Percentiles rank a stretch among this genome's conserved stretches.
phyloP scores from a whole-genome alignment of 2,888 invertebrate genomes.

The Steinernema hermaphroditum region DNA sequence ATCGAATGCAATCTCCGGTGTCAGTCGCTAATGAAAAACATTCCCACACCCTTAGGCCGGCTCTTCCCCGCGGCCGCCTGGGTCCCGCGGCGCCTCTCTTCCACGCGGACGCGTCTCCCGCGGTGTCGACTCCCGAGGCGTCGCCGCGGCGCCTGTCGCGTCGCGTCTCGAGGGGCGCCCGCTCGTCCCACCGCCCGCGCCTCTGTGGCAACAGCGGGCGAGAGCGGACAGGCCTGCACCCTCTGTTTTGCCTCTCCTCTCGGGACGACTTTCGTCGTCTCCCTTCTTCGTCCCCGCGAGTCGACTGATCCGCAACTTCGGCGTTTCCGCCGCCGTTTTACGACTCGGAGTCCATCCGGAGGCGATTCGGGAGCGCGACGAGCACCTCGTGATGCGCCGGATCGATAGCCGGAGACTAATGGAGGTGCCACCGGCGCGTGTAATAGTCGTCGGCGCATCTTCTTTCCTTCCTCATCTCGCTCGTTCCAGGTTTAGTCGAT shows the following conservation, averaged over 20 bases:
- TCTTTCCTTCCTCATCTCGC: background rate
- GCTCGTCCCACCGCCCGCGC: background rate
- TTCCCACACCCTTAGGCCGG: too few species aligned
- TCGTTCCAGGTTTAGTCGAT: constrained; percentile 13
- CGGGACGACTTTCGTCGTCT: background rate
- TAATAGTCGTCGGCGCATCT: constrained; percentile 1
- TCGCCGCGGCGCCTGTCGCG: too few species aligned
- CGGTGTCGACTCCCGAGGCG: too few species aligned
- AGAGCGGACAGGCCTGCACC: background rate
- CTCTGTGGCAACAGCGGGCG: background rate
- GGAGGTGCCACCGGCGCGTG: constrained; percentile 27
- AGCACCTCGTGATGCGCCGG: constrained; percentile 5
- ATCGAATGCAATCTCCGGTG: too few species aligned
- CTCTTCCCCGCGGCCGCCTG: background rate
- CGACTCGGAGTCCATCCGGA: too few species aligned
- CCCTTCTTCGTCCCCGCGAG: background rate
- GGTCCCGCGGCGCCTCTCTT: background rate
- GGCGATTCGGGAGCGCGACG: background rate
- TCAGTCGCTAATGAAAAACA: too few species aligned
- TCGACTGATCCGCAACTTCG: background rate
- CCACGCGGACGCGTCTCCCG: background rate
- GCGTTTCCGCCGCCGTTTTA: background rate
- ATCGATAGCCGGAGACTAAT: constrained; percentile 25
- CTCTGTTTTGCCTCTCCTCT: background rate
- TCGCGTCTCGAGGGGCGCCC: background rate